These are phyloP conservation scores for Aselliscus stoliczkanus DNA, from an alignment of 2,797 vertebrate species.

Conservation along the genomic window DNA sequence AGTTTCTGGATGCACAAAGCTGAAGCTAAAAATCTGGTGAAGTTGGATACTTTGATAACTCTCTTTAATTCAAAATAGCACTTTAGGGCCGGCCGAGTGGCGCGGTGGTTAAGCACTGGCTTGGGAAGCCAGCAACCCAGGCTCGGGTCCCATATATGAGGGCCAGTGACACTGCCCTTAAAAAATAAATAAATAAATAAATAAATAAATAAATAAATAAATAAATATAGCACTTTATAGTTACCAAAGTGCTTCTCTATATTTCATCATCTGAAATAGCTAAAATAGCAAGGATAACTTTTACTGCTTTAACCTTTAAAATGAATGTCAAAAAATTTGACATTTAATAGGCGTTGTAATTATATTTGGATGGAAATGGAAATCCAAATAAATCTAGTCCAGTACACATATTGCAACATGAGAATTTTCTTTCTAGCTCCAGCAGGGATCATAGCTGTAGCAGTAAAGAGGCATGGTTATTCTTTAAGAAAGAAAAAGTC, in stretches of 20 bases:
- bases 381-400: background rate
- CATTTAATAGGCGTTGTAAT: background rate
- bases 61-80: too few relatives aligned
- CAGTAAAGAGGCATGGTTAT: background rate
- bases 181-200: too few relatives aligned
- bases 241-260: background rate
- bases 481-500: background rate
- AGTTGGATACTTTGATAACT: background rate
- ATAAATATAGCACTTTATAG: background rate
- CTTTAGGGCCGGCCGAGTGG: too few relatives aligned
- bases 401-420: background rate
- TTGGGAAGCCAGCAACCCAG: too few relatives aligned
- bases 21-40: background rate
- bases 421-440: background rate
- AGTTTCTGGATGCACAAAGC: background rate
- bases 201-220: too few relatives aligned
- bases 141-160: too few relatives aligned
- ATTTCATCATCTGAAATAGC: slow-evolving; percentile 17
- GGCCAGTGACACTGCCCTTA: too few relatives aligned
- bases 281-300: background rate
- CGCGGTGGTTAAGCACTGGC: too few relatives aligned
- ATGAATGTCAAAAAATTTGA: slow-evolving; percentile 1
- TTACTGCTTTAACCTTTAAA: background rate
- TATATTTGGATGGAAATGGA: background rate
- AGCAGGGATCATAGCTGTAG: background rate